Conservation (phyloP, 2,797 vertebrate species). For the Ceyx erithaca region DNA sequence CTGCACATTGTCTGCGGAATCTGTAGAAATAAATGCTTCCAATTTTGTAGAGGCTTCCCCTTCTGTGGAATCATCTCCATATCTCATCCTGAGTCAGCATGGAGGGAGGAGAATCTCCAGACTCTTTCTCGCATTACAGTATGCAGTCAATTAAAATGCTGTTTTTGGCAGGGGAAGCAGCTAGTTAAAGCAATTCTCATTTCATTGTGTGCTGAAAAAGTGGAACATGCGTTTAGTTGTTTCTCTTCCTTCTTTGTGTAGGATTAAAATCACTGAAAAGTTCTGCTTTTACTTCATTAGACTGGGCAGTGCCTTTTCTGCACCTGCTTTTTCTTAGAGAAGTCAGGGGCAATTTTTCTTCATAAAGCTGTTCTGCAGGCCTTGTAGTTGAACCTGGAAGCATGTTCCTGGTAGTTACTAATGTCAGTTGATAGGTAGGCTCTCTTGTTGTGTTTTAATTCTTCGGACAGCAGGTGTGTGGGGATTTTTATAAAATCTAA, state of each 20-base stretch:
- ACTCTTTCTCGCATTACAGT: background rate
- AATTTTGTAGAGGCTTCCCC: background rate
- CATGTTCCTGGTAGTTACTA: background rate
- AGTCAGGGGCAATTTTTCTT: background rate
- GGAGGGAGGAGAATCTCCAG: background rate
- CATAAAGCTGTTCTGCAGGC: background rate
- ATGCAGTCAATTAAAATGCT: rapidly evolving
- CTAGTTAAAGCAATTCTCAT: background rate
- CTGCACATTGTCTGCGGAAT: background rate
- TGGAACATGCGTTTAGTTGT: background rate
- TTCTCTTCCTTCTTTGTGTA: background rate
- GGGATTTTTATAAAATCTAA: background rate
- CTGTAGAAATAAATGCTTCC: background rate
- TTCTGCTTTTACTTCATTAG: background rate
- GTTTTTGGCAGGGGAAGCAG: background rate
- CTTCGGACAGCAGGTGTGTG: background rate
- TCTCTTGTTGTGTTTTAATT: background rate
- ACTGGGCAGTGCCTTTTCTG: background rate
- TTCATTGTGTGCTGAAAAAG: background rate
- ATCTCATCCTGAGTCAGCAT: background rate
- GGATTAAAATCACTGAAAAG: background rate
- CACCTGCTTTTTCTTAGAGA: background rate
- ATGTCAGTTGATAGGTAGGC: background rate
- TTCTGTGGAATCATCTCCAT: background rate
- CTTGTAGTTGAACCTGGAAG: background rate